Evolutionary conservation across 2,888 invertebrate genomes (phyloP), one percentile per base, ranked within the genome.

Genomic region (Hypomecis atomaria): DNA sequence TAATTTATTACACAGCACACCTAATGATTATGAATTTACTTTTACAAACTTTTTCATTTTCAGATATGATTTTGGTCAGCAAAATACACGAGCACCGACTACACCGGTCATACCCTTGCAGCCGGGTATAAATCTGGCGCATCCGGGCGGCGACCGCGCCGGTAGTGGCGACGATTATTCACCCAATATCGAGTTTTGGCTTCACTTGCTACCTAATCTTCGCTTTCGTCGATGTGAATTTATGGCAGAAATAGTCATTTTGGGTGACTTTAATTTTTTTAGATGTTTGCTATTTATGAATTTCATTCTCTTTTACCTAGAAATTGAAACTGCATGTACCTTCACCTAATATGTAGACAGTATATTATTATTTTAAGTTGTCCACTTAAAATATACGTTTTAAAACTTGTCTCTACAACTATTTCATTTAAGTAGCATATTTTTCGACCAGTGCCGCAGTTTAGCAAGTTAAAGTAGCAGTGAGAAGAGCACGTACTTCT

Each of bases 111-210:
- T 23, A 23, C 23, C 23, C 23, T 23, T 69, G 69, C 69, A 71
- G 67, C 81, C 81, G 89, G 86, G 88, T 92, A 92, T 92, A 92
- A 92, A 92, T 92, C 92, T 89, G 87, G 85, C 85, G 78, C 87
- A 87, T 92, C 92, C 92, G 92, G 90, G 80, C 83, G 84, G 80
- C 85, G 81, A 87, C 89, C 90, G 86, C 88, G 85, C 92, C 92
- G 92, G 92, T 90, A 92, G 91, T 90, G 88, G 86, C 85, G 85
- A 90, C 92, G 87, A 92, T 92, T 91, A 92, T 91, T 92, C 92
- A 92, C 86, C 90, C 90, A 92, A 91, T 92, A 92, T 92, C 92
- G 91, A 91, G 90, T 92, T 92, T 90, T 90, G 89, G 90, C 90
- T 89, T 88, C 88, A 91, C 89, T 90, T 86, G 87, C 88, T 87